Percentiles rank a stretch among this genome's conserved stretches.
phyloP scores from a whole-genome alignment of 2,113 vertebrate genomes.

The Asarcornis scutulata region DNA sequence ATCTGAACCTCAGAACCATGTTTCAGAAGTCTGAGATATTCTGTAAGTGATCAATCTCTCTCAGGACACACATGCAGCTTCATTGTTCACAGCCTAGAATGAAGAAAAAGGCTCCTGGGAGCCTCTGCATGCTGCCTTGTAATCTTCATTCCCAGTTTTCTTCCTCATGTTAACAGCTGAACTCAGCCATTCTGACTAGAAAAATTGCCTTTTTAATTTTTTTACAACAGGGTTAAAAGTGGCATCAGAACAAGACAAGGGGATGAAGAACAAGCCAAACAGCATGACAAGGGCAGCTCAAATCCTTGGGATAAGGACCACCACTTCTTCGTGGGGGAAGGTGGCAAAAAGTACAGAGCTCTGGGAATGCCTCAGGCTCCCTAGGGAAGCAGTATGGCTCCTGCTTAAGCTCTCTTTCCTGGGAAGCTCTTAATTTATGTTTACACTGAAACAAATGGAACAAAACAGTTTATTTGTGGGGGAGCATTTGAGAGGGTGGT shows the following conservation, averaged over 20 bases:
- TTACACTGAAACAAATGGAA: constrained; percentile 74
- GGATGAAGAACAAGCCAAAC: not conserved
- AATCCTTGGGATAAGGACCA: constrained; percentile 20
- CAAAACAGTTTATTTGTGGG: constrained; percentile 70
- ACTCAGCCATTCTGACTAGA: not conserved
- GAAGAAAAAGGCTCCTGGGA: not conserved
- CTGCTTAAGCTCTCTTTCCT: constrained; percentile 68
- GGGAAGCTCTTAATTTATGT: constrained; percentile 76
- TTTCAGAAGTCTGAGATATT: not conserved
- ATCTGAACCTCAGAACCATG: not conserved
- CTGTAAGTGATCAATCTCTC: not conserved
- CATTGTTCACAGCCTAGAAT: not conserved
- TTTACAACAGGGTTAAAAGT: not conserved
- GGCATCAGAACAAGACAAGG: not conserved
- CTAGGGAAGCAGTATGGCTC: constrained; percentile 58
- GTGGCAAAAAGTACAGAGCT: constrained; percentile 31
- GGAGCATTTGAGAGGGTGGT: constrained; percentile 64
- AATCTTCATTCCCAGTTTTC: not conserved
- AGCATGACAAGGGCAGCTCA: not conserved
- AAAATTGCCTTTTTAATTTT: not conserved
- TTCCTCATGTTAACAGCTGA: not conserved
- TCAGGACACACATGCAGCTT: not conserved
- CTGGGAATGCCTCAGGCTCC: constrained; percentile 60
- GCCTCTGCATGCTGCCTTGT: not conserved
- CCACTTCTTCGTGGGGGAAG: constrained; percentile 51